Evolutionary conservation across 2,888 invertebrate species (phyloP), one percentile per base, ranked within the genome.

Genomic region (Nemapogon koenigi): DNA sequence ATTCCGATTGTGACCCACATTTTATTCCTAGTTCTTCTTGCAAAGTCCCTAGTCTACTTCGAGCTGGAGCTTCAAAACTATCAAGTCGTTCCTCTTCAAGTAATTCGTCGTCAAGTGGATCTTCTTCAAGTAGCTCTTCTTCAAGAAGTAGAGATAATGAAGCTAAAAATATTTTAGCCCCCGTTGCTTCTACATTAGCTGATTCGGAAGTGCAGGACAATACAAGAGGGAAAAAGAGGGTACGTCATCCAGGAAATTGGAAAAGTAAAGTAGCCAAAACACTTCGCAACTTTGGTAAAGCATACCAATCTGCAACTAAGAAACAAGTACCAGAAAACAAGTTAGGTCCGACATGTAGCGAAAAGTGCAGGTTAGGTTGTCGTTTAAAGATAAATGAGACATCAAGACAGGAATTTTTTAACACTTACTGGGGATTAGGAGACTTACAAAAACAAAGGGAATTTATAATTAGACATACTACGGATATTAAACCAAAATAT

Each of bases 401-500:
- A 16, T 11, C 15, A 31, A 14, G 31, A 16, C 15, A 10, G 16
- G 15, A 31, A 14, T 11, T 31, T 11, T 31, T 31, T 31, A 14
- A 31, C 11, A 16, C 15, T 15, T 31, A 15, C 16, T 31, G 31
- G 15, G 31, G 31, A 16, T 16, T 31, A 13, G 16, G 16, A 13
- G 16, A 31, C 31, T 11, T 31, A 15, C n/a, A 14, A 16, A 14
- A 16, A 11, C 31, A 31, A 16, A 31, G 31, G 16, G 31, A 31
- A 31, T 31, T 31, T 31, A 16, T 31, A 16, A 16, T 16, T 15
- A 14, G 16, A 31, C 15, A 16, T 10, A 15, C 16, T 11, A n/a
- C n/a, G 11, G 15, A 22, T 10, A 36, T 36, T 15, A 36, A 25
- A 7, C 14, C 14, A 26, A 36, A 36, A 26, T 26, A 36, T 26